Evolutionary conservation across 2,797 vertebrate genomes (phyloP).

Genomic region (Oceanodroma leucorhoa): DNA sequence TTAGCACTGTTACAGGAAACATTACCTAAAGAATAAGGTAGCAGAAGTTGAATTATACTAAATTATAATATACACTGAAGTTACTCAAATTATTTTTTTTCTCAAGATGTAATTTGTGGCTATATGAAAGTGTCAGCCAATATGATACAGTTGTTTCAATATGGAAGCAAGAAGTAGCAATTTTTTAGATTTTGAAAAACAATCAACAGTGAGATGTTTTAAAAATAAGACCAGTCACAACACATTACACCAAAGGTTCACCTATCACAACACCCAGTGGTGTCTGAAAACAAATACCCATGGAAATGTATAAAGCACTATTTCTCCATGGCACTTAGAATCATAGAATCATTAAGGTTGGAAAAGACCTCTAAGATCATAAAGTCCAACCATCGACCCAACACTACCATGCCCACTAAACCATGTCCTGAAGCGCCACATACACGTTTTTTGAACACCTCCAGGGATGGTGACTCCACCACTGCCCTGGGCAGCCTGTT

Average conservation of each 20-base stretch:
- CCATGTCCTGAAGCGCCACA: no score
- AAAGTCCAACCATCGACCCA: no score
- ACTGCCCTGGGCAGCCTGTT: no score
- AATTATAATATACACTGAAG: not conserved
- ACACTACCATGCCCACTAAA: no score
- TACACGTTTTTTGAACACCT: no score
- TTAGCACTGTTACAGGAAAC: not conserved
- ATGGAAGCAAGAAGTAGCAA: not conserved
- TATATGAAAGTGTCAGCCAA: not conserved
- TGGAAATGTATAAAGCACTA: not conserved
- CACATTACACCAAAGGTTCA: not conserved
- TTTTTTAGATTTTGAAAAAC: not conserved
- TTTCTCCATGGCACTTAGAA: not conserved
- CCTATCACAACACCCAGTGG: not conserved
- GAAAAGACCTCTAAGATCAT: no score
- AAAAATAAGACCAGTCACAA: not conserved
- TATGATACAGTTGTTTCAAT: not conserved
- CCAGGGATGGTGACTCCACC: no score
- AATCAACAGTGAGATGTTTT: not conserved
- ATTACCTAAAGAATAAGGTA: not conserved
- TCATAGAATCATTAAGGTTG: no score
- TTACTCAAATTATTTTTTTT: fast-evolving
- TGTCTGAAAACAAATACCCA: not conserved
- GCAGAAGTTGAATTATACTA: not conserved
- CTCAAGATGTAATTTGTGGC: not conserved